These are phyloP conservation scores for Jordanella pulchra DNA, from an alignment of 2,797 vertebrate species.

Conservation along the genomic window DNA sequence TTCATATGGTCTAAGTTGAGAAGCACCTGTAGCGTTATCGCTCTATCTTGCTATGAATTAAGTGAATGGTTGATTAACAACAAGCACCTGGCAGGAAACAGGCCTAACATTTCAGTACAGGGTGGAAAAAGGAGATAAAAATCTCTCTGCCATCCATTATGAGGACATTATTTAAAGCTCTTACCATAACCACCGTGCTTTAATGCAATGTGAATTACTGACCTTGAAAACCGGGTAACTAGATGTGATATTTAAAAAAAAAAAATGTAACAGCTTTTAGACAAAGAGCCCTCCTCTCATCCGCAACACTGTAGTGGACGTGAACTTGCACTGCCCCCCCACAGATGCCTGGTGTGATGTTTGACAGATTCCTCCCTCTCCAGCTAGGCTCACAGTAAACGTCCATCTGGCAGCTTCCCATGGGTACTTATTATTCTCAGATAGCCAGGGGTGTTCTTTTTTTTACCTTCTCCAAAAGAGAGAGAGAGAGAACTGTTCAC, in stretches of 20 bases:
- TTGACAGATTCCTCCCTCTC: slow-evolving; percentile 80
- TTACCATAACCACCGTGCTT: slow-evolving; percentile 37
- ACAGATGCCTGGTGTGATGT: slow-evolving; percentile 76
- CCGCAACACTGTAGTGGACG: slow-evolving; percentile 57
- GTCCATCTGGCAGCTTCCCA: slow-evolving; percentile 82
- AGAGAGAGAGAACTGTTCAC: slow-evolving; percentile 67
- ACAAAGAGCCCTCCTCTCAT: slow-evolving; percentile 62
- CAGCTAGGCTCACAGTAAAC: slow-evolving; percentile 78
- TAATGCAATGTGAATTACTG: slow-evolving; percentile 44
- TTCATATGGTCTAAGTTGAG: neutral
- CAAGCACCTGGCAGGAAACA: slow-evolving; percentile 21
- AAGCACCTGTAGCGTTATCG: slow-evolving; percentile 4
- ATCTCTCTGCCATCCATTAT: slow-evolving; percentile 41
- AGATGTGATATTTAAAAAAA: slow-evolving; percentile 43
- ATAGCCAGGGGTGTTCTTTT: slow-evolving; percentile 78
- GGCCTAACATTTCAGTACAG: slow-evolving; percentile 21
- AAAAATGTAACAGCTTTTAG: slow-evolving; percentile 59
- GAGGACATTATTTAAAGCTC: slow-evolving; percentile 47
- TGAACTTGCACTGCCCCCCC: slow-evolving; percentile 69
- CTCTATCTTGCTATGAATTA: slow-evolving; percentile 9
- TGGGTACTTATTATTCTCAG: slow-evolving; percentile 81
- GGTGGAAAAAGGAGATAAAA: slow-evolving; percentile 29
- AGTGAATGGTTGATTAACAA: slow-evolving; percentile 39
- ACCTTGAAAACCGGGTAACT: slow-evolving; percentile 60
- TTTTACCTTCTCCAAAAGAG: slow-evolving; percentile 59